Base-by-base conservation (phyloP, 2,113 vertebrate species). In the Larimichthys crocea region DNA sequence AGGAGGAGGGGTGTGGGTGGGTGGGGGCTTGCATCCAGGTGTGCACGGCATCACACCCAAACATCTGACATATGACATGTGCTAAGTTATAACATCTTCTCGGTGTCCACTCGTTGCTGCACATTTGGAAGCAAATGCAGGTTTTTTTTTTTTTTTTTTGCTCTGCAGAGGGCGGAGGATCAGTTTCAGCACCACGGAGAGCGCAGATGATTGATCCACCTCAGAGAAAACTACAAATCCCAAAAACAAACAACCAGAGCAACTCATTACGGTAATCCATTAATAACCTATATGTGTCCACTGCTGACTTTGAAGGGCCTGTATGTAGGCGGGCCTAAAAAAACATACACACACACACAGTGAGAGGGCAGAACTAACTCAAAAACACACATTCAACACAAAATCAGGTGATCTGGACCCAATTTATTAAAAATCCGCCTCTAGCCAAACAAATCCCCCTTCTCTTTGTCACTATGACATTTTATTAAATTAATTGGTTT, bases 151-250 rank as follows among this genome's bases (percentile, higher is more conserved):
- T 31, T 31, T 8, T 22, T 79, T 24, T 31, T 74, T 15, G 10
- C 70, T 72, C 59, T 48, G 57, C 69, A 52, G 80, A 66, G 24
- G 48, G 67, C 35, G 40, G 12, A 44, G 63, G 59, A 53, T 56
- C 42, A 10, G 55, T 56, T 90, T 92, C 92, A 91, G 88, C 80
- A 91, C 92, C 90, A 82, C 53, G 91, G 90, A 92, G 81, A 93
- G 92, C 88, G 71, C 73, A 70, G 62, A 55, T 70, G 68, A 78
- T 79, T 46, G 55, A 76, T 49, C 67, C 10, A 15, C 26, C 57
- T 42, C 76, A 61, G 0, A 48, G 14, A 48, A 72, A 77, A 76
- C 22, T 44, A 52, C 66, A 59, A 50, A 48, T 57, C 10, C 46
- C 40, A 19, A 10, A 74, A 72, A 42, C 22, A 69, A 72, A 57